Evolutionary conservation across 2,888 invertebrate genomes (phyloP).

Genomic region (Drosophila neoperkinsi): DNA sequence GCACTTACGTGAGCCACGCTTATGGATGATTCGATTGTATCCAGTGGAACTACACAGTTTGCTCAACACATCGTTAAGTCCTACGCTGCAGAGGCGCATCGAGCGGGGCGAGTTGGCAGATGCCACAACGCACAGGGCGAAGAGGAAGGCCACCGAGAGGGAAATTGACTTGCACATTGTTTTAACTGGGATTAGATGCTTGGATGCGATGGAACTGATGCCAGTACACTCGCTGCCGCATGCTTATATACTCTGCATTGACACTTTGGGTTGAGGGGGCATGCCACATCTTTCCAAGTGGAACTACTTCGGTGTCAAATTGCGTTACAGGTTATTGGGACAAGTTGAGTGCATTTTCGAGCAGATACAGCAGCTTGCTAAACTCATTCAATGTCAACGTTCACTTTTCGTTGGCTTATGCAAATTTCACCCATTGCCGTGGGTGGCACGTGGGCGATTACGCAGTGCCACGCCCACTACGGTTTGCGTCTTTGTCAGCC

Average conservation of each 20-base stretch:
- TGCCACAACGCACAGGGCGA: slow-evolving; percentile 28
- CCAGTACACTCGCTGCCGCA: slow-evolving; percentile 16
- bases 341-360: slow-evolving; percentile 73
- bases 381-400: slow-evolving; percentile 76
- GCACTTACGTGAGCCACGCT: slow-evolving; percentile 62
- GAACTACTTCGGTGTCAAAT: slow-evolving; percentile 61
- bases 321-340: slow-evolving; percentile 66
- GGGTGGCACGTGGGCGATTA: background rate
- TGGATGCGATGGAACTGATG: slow-evolving; percentile 51
- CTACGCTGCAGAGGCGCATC: slow-evolving; percentile 50
- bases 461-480: background rate
- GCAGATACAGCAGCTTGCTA: slow-evolving; percentile 61
- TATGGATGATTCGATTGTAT: slow-evolving; percentile 52
- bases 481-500: slow-evolving; percentile 62
- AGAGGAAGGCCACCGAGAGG: slow-evolving; percentile 34
- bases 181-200: slow-evolving; percentile 30
- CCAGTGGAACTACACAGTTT: slow-evolving; percentile 39
- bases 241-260: slow-evolving; percentile 49
- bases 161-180: slow-evolving; percentile 58
- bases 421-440: slow-evolving; percentile 50
- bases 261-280: slow-evolving; percentile 3
- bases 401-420: slow-evolving; percentile 74
- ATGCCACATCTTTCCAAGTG: slow-evolving; percentile 12
- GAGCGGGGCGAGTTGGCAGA: background rate
- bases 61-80: slow-evolving; percentile 43